Conservation (phyloP, 1,140 invertebrate species). For the Orchestia grillus region DNA sequence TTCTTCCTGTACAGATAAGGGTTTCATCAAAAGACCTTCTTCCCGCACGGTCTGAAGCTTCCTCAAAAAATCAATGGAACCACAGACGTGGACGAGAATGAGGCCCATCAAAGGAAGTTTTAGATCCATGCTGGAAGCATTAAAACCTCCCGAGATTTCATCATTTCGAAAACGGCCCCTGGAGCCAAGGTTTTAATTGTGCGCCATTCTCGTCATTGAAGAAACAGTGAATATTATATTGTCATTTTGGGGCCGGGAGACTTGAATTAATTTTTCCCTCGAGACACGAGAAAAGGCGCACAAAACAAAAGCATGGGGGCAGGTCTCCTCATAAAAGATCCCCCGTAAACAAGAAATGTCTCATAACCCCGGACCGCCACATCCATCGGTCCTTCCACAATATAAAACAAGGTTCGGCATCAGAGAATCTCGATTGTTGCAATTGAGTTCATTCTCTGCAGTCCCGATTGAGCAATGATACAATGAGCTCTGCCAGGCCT, state of each 20-base stretch:
- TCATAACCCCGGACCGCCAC: background rate
- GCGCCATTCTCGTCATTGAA: background rate
- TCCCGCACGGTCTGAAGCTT: background rate
- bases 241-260: background rate
- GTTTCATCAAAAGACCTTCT: background rate
- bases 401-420: background rate
- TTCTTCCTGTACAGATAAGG: background rate
- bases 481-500: background rate
- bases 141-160: background rate
- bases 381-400: background rate
- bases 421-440: background rate
- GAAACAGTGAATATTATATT: constrained; percentile 33
- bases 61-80: background rate
- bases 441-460: background rate
- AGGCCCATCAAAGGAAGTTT: background rate
- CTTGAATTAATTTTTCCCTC: constrained; percentile 32
- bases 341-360: constrained; percentile 32
- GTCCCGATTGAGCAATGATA: background rate
- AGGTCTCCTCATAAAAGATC: constrained; percentile 22
- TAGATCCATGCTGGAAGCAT: background rate
- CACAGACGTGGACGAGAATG: background rate
- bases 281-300: background rate
- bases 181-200: constrained; percentile 14
- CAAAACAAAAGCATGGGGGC: background rate
- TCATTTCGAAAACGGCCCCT: background rate